Percentiles rank a stretch among this genome's conserved stretches.
Conservation (phyloP, 2,797 vertebrate genomes). For the Acestrorhynchus altus region DNA sequence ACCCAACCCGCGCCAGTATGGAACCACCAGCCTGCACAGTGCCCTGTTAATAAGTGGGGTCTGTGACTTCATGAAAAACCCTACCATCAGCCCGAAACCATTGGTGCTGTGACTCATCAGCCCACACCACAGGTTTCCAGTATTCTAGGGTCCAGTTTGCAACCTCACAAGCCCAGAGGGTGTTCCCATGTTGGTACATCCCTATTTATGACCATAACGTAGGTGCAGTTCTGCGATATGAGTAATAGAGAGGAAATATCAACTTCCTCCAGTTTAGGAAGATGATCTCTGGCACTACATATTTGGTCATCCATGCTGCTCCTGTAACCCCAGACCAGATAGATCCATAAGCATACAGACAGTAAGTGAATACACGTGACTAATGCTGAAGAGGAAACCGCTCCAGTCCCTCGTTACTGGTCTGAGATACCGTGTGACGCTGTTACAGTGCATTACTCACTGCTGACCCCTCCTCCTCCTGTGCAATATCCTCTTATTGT, state of each 20-base stretch:
- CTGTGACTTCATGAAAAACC: too few species aligned
- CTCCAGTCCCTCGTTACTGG: not conserved
- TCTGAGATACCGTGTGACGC: not conserved
- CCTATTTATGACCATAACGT: not conserved
- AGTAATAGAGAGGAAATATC: not conserved
- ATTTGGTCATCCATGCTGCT: not conserved
- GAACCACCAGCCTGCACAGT: too few species aligned
- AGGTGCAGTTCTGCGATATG: too few species aligned
- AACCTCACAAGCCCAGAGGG: too few species aligned
- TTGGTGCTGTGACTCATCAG: too few species aligned
- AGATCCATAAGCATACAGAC: not conserved
- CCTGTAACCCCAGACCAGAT: too few species aligned
- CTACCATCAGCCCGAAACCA: too few species aligned
- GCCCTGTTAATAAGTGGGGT: too few species aligned
- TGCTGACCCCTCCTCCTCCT: not conserved
- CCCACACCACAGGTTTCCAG: too few species aligned
- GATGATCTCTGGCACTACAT: not conserved
- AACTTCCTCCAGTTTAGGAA: not conserved
- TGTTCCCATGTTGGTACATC: not conserved
- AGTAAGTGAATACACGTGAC: too few species aligned
- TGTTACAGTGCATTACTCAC: not conserved
- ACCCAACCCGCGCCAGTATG: too few species aligned
- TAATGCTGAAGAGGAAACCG: not conserved
- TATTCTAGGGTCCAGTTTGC: too few species aligned
- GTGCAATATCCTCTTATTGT: slow-evolving; percentile 1